Percentiles rank a stretch among this genome's conserved stretches.
Evolutionary conservation across 2,888 invertebrate genomes (phyloP).

Genomic region (Microdon myrmicae): DNA sequence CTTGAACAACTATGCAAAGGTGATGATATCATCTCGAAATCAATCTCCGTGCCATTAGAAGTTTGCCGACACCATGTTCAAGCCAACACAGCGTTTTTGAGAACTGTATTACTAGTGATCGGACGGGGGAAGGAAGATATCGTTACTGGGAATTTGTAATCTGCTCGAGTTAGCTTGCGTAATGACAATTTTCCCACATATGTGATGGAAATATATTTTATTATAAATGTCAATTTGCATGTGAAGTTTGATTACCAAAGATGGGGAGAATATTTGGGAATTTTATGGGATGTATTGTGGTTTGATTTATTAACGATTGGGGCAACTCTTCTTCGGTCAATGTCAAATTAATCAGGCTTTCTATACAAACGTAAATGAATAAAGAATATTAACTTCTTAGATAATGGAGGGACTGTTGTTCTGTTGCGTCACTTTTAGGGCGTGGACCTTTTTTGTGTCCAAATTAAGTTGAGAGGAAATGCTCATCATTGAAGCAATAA

Average conservation of each 20-base stretch:
- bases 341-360: no score
- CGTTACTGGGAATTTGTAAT: slow-evolving; percentile 40
- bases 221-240: slow-evolving; percentile 49
- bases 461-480: no score
- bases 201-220: slow-evolving; percentile 48
- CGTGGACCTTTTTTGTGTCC: no score
- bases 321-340: no score
- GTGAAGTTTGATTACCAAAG: slow-evolving; percentile 41
- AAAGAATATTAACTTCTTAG: no score
- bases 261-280: no score
- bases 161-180: slow-evolving; percentile 45
- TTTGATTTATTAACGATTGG: no score
- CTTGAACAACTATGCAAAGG: slow-evolving; percentile 19
- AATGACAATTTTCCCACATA: slow-evolving; percentile 47
- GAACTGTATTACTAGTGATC: background rate
- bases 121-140: slow-evolving; percentile 6
- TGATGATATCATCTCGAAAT: slow-evolving; percentile 49
- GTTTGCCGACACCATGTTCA: slow-evolving; percentile 45
- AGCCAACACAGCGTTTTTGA: slow-evolving; percentile 5
- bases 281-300: no score
- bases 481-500: no score
- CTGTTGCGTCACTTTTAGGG: no score
- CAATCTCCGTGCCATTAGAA: slow-evolving; percentile 33
- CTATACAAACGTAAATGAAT: no score
- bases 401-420: no score